These are phyloP conservation scores for Ruditapes philippinarum DNA, from an alignment of 1,140 invertebrate species.

Conservation along the genomic window DNA sequence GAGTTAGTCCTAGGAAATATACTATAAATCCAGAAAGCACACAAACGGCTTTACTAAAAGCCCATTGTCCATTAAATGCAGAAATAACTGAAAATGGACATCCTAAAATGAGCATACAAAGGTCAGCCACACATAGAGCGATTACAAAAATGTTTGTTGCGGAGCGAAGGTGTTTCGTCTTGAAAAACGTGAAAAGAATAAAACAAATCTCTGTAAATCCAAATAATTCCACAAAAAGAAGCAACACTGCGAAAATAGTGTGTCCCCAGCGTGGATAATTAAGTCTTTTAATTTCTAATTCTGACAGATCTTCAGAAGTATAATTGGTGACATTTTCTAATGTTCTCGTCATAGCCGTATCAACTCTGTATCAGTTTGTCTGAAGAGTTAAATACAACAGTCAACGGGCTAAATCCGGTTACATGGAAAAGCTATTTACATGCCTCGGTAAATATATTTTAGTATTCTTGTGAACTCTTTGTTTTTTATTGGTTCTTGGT, in stretches of 20 bases:
- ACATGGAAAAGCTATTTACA: too few species aligned
- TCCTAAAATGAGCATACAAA: constrained; percentile 61
- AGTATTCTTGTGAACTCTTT: too few species aligned
- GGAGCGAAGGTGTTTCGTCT: constrained; percentile 40
- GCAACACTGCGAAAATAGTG: constrained; percentile 37
- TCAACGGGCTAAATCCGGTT: too few species aligned
- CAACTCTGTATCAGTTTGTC: too few species aligned
- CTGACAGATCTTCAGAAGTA: background rate
- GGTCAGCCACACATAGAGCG: constrained; percentile 57
- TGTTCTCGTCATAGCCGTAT: too few species aligned
- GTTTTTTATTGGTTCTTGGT: too few species aligned
- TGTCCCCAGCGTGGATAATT: constrained; percentile 22
- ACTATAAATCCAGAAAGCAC: constrained; percentile 64
- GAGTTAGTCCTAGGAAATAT: constrained; percentile 68
- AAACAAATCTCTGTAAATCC: constrained; percentile 63
- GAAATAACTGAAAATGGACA: constrained; percentile 50
- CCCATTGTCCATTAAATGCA: constrained; percentile 32
- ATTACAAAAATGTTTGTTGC: constrained; percentile 70
- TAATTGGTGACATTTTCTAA: background rate
- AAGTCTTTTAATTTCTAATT: constrained; percentile 19
- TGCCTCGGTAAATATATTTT: too few species aligned
- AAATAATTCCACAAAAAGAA: constrained; percentile 47
- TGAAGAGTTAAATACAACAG: too few species aligned
- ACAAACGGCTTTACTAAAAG: constrained; percentile 33
- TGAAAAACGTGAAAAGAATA: constrained; percentile 68